Conservation (phyloP, 2,797 vertebrate species). For the Silurus lanzhouensis region DNA sequence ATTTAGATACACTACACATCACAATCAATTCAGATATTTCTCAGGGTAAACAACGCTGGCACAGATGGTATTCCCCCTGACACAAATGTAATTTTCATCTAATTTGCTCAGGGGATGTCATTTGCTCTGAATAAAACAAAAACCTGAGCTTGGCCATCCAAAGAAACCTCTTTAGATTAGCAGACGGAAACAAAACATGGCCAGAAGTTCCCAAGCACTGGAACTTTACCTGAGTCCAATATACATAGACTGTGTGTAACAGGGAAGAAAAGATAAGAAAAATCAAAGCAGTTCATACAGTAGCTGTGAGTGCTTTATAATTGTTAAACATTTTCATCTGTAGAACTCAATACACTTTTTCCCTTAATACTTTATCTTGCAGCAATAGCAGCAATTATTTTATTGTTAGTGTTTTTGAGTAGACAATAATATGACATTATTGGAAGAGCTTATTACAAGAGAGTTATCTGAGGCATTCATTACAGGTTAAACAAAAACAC, state of each 20-base stretch:
- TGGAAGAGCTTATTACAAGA: neutral
- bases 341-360: neutral
- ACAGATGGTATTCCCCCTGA: slow-evolving; percentile 19
- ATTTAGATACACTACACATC: slow-evolving; percentile 18
- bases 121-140: slow-evolving; percentile 42
- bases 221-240: slow-evolving; percentile 7
- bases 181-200: slow-evolving; percentile 23
- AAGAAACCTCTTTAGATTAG: slow-evolving; percentile 20
- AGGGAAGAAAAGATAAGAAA: slow-evolving; percentile 2
- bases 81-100: slow-evolving; percentile 40
- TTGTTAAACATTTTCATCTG: neutral
- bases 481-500: neutral
- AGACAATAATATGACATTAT: neutral
- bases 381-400: neutral
- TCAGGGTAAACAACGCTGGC: slow-evolving; percentile 34
- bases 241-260: neutral
- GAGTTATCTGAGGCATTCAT: neutral
- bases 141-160: slow-evolving; percentile 15
- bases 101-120: slow-evolving; percentile 42
- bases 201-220: slow-evolving; percentile 2
- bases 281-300: neutral
- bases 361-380: neutral
- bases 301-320: neutral
- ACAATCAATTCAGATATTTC: slow-evolving; percentile 42
- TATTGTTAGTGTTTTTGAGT: neutral